Conservation (phyloP, 23 tunicate genomes). For the Trididemnum nubilum region DNA sequence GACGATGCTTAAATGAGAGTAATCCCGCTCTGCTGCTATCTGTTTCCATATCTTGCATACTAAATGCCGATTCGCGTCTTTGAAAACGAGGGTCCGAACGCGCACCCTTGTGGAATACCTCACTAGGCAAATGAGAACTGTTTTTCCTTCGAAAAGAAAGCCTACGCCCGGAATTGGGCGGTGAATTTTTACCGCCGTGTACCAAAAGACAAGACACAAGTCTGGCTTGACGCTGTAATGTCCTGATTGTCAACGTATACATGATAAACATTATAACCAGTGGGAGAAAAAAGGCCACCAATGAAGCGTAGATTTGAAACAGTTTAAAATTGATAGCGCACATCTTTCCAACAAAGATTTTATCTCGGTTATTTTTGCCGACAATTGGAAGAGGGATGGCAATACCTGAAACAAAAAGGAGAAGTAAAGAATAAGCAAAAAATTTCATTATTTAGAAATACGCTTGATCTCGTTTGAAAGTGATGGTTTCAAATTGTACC, state of each 20-base stretch:
- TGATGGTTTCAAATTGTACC: too few species aligned
- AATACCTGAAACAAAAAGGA: conserved; percentile 51
- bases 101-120: background rate
- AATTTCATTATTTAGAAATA: too few species aligned
- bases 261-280: conserved; percentile 74
- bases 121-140: background rate
- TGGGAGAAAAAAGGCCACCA: conserved; percentile 84
- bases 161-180: background rate
- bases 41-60: background rate
- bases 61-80: conserved; percentile 1
- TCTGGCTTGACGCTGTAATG: conserved; percentile 60
- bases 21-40: too few species aligned
- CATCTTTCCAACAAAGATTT: conserved; percentile 40
- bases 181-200: conserved; percentile 13
- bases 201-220: conserved; percentile 59
- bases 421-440: background rate
- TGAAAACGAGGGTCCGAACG: conserved; percentile 1
- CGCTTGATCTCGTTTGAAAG: too few species aligned
- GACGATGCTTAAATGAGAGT: too few species aligned
- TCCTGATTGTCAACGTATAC: conserved; percentile 75
- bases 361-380: conserved; percentile 47
- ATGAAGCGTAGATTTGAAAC: conserved; percentile 70
- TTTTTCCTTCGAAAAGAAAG: background rate
- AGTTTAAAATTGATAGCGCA: conserved; percentile 78
- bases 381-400: conserved; percentile 75